These are phyloP conservation scores for Pogonomyrmex californicus DNA, from an alignment of 1,140 invertebrate species.

Conservation along the genomic window DNA sequence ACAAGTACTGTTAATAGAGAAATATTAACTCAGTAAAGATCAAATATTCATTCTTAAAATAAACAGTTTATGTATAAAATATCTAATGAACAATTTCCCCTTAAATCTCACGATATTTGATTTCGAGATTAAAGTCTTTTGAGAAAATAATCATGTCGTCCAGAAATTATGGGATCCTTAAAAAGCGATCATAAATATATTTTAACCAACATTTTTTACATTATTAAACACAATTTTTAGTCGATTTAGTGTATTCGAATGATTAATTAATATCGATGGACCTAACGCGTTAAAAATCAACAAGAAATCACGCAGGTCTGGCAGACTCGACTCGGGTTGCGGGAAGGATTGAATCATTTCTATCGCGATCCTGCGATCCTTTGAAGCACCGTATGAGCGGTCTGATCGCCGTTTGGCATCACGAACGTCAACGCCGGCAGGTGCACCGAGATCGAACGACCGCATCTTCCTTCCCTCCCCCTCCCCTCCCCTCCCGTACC, in stretches of 20 bases:
- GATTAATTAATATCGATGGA: not conserved
- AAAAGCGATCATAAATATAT: not conserved
- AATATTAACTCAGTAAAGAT: not conserved
- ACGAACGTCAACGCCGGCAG: constrained; percentile 67
- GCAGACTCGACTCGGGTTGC: no score
- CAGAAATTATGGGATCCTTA: not conserved
- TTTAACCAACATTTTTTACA: constrained; percentile 8
- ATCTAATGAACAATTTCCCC: not conserved
- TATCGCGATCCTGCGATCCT: constrained; percentile 2
- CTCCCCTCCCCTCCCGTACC: constrained; percentile 22
- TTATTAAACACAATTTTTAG: not conserved
- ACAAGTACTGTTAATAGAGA: not conserved
- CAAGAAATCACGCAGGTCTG: not conserved
- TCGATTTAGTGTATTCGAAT: not conserved
- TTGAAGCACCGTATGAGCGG: constrained; percentile 16
- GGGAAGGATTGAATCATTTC: constrained; percentile 6
- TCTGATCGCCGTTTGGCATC: constrained; percentile 39
- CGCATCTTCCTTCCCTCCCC: constrained; percentile 60
- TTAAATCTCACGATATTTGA: not conserved
- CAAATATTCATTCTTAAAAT: not conserved
- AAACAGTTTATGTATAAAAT: not conserved
- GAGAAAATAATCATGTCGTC: not conserved
- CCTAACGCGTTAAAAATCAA: not conserved
- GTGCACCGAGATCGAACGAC: constrained; percentile 65
- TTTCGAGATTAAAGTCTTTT: not conserved